phyloP scores from a whole-genome alignment of 2,888 invertebrate species.

The Atethmia centrago region DNA sequence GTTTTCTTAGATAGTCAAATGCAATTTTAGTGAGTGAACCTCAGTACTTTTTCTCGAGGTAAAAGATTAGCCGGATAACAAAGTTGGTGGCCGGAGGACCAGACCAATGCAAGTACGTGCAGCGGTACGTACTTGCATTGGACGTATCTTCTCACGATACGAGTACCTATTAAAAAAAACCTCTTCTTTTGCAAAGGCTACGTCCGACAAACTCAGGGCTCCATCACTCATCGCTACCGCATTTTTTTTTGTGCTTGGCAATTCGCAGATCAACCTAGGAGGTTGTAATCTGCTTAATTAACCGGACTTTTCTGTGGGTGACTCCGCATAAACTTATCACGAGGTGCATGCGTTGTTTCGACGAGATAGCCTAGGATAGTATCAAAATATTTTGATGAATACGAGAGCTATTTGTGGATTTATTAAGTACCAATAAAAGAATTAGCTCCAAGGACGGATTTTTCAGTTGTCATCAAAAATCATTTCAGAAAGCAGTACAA shows the following conservation, averaged over 20 bases:
- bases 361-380: background rate
- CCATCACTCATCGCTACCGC: no score
- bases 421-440: no score
- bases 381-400: background rate
- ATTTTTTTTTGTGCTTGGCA: no score
- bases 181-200: background rate
- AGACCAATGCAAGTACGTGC: no score
- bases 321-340: background rate
- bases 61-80: background rate
- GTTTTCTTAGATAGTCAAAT: background rate
- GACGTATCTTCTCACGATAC: background rate
- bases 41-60: background rate
- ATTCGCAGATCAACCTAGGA: no score
- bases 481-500: background rate
- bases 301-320: no score
- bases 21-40: no score
- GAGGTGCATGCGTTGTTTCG: background rate
- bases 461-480: background rate
- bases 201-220: no score
- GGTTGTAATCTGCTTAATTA: no score
- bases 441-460: background rate
- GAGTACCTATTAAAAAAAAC: no score
- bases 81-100: background rate
- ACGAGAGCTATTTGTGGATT: background rate
- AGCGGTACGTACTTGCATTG: no score